These are phyloP conservation scores for Coreoperca whiteheadi DNA, from an alignment of 2,113 vertebrate genomes.

Conservation along the genomic window DNA sequence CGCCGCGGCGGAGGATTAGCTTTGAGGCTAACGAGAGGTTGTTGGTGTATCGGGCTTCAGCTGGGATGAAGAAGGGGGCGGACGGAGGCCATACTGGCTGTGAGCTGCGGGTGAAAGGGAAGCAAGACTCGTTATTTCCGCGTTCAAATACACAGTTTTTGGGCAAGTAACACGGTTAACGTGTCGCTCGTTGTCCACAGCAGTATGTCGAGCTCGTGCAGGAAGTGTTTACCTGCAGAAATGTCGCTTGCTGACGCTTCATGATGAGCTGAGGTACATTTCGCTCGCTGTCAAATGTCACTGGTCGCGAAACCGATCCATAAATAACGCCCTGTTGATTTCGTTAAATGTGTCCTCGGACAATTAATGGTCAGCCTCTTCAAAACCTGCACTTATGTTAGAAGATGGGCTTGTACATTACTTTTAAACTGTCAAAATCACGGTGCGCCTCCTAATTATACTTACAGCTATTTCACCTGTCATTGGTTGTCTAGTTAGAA, in stretches of 20 bases:
- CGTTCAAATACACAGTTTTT: slow-evolving; percentile 20
- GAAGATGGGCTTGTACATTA: slow-evolving; percentile 1
- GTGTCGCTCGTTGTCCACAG: background rate
- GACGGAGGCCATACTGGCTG: slow-evolving; percentile 83
- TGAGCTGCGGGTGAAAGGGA: slow-evolving; percentile 56
- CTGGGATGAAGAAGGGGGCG: slow-evolving; percentile 80
- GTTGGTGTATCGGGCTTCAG: slow-evolving; percentile 73
- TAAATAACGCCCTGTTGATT: background rate
- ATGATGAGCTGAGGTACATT: background rate
- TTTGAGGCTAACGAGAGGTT: slow-evolving; percentile 69
- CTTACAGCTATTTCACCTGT: background rate
- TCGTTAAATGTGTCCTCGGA: background rate
- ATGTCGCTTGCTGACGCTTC: background rate
- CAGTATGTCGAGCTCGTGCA: slow-evolving; percentile 3
- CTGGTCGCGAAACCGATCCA: background rate
- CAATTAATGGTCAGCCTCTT: background rate
- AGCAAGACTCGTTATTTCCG: slow-evolving; percentile 54
- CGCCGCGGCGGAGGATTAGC: slow-evolving; percentile 69
- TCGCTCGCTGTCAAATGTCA: slow-evolving; percentile 22
- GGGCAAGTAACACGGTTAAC: background rate
- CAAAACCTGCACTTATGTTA: slow-evolving; percentile 46
- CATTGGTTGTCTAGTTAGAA: fast-evolving
- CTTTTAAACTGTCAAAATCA: slow-evolving; percentile 35
- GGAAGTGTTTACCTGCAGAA: slow-evolving; percentile 6
- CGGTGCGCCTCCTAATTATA: background rate